Evolutionary conservation across 2,888 invertebrate species (phyloP), one percentile per base, ranked within the genome.

Genomic region (Gibbula magus): DNA sequence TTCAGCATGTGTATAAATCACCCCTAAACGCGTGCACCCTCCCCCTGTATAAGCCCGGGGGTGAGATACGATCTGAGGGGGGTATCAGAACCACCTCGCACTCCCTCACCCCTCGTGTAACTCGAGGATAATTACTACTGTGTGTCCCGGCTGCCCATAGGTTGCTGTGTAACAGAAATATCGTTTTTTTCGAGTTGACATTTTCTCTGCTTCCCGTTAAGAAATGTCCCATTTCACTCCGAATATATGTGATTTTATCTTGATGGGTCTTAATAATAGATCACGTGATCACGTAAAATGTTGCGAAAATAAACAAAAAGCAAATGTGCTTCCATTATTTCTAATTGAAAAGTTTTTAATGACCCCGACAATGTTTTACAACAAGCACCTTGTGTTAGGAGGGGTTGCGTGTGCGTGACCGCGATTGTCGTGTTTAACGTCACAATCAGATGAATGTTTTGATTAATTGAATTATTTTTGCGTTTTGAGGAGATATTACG

Each of bases 1-100:
- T 61, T 61, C 61, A 61, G 13, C 61, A 61, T 61, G 61, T 25
- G 61, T 61, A 61, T 61, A 61, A 61, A 61, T 61, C 61, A 61
- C 25, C 29, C 29, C 29, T 22, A 61, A 61, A 61, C 29, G 61
- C 22, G 29, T 29, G 61, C 18, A 25, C 25, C 61, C 25, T 25
- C 61, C 10, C 25, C 29, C 29, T 29, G 61, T 25, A 61, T 29
- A 18, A n/a, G 61, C 29, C 29, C 29, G 13, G 25, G 61, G 61
- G 13, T 18, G 61, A 25, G 61, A 61, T 61, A 61, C 22, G 29
- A 61, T 61, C 61, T 16, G 29, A 61, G 61, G 20, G 61, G 29
- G 22, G 29, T 29, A 22, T 13, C 16, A 10, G 0, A 25, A 3
- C 61, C 29, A 22, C 16, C 29, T 29, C 29, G 61, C 61, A 61